Percentiles rank a stretch among this genome's conserved stretches.
Conservation (phyloP, 2,797 vertebrate species). For the Tamandua tetradactyla region DNA sequence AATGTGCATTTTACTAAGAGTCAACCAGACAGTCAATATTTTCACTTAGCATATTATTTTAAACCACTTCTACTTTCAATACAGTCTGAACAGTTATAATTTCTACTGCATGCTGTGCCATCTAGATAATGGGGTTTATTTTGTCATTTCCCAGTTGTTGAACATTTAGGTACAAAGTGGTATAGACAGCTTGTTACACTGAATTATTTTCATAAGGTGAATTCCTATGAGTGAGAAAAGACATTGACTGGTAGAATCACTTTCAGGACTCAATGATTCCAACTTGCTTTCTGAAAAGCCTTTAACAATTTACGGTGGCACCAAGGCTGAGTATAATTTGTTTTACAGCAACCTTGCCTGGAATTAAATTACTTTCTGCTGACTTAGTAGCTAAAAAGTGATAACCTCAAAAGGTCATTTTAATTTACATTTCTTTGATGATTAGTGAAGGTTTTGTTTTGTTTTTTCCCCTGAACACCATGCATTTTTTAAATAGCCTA, state of each 20-base stretch:
- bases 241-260: not conserved
- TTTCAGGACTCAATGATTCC: not conserved
- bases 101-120: not conserved
- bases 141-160: not conserved
- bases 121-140: not conserved
- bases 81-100: no score
- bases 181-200: not conserved
- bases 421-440: conserved; percentile 38
- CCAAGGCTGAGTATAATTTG: not conserved
- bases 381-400: not conserved
- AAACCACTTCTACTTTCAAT: not conserved
- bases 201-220: not conserved
- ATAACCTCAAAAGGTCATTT: conserved; percentile 26
- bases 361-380: conserved; percentile 40
- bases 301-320: not conserved
- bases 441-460: not conserved
- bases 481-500: conserved; percentile 28
- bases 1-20: not conserved
- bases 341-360: not conserved
- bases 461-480: not conserved
- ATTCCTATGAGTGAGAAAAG: not conserved
- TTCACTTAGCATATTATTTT: not conserved
- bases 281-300: not conserved
- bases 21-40: not conserved
- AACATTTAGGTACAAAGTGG: not conserved